These are phyloP conservation scores for Haliclystus octoradiatus DNA, from an alignment of 30 jellyfish, hydroid and myxozoan species.

Conservation along the genomic window DNA sequence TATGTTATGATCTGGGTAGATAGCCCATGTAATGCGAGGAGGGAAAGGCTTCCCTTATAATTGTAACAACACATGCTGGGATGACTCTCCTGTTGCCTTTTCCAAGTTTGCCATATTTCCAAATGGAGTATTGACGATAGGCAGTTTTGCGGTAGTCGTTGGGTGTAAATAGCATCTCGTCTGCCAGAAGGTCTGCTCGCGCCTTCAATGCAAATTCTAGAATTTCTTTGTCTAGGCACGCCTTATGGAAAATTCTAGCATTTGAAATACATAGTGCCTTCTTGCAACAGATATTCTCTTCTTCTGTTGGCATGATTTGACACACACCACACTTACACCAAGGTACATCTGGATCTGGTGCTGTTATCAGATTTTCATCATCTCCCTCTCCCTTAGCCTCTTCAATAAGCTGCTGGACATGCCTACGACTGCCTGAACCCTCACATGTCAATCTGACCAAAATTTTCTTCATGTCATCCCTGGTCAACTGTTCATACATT, in stretches of 20 bases:
- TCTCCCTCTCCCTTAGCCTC: too few species aligned
- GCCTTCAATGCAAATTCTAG: slow-evolving; percentile 28
- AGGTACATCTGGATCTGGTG: too few species aligned
- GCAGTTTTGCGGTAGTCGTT: slow-evolving; percentile 33
- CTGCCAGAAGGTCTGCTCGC: slow-evolving; percentile 13
- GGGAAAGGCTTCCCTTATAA: slow-evolving; percentile 24
- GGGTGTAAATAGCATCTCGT: slow-evolving; percentile 8
- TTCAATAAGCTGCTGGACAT: too few species aligned
- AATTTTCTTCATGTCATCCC: too few species aligned
- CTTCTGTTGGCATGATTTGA: slow-evolving; percentile 6
- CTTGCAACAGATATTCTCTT: slow-evolving; percentile 22
- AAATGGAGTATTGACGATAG: slow-evolving; percentile 21
- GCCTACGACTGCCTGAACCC: too few species aligned
- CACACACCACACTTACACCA: slow-evolving; percentile 29
- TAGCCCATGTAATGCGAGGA: slow-evolving; percentile 13
- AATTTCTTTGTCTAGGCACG: slow-evolving; percentile 1
- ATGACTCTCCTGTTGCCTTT: slow-evolving; percentile 25
- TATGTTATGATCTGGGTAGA: neutral
- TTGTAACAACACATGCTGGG: slow-evolving; percentile 14
- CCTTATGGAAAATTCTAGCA: slow-evolving; percentile 9
- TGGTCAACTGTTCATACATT: too few species aligned
- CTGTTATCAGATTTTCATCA: too few species aligned
- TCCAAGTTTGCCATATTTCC: slow-evolving; percentile 40
- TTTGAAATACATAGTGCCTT: slow-evolving; percentile 10
- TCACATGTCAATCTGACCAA: too few species aligned